Evolutionary conservation across 2,797 vertebrate genomes (phyloP), one percentile per base, ranked within the genome.

Genomic region (Apodemus agrarius): DNA sequence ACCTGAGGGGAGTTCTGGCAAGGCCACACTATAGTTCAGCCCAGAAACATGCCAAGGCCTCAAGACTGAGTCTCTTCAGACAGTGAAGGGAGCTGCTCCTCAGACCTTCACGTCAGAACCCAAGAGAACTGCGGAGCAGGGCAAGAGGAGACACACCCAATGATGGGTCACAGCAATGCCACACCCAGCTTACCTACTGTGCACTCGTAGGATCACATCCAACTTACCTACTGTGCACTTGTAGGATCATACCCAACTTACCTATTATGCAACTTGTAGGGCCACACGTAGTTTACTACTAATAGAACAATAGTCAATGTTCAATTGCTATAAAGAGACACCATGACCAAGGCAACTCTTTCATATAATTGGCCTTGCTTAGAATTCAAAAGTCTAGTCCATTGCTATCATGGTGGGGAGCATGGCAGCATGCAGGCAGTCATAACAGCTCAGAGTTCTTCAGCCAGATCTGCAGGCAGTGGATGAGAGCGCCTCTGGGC

Each of bases 111-210:
- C 69, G 49, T 37, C 3, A 43, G 92, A 22, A 40, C 31, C 22
- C 5, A 40, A 88, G 29, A 93, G 46, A 91, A 26, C 46, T 8
- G 0, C 0, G 1, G n/a, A 21, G 34, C 40, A 31, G 37, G 54
- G 31, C 1, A 0, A 17, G 34, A 54, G 67, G 16, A n/a, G n/a
- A 19, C 0, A 12, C 0, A 22, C 22, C 52, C 22, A 7, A 10
- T 9, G 74, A 67, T 24, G 10, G 57, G 89, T 61, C 31, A 40
- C 10, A 40, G 69, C 0, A 19, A 65, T 34, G 40, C 43, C 31
- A 9, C 34, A 37, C 24, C 8, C 40, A 65, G 40, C 16, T 84
- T 31, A 76, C n/a, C 76, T 57, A 21, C 67, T 10, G 3, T 4
- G 17, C 8, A 0, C 8, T 43, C 65, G 31, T 0, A 21, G 17